These are phyloP conservation scores for Dryobates pubescens DNA, from an alignment of 2,797 vertebrate genomes.

Conservation along the genomic window DNA sequence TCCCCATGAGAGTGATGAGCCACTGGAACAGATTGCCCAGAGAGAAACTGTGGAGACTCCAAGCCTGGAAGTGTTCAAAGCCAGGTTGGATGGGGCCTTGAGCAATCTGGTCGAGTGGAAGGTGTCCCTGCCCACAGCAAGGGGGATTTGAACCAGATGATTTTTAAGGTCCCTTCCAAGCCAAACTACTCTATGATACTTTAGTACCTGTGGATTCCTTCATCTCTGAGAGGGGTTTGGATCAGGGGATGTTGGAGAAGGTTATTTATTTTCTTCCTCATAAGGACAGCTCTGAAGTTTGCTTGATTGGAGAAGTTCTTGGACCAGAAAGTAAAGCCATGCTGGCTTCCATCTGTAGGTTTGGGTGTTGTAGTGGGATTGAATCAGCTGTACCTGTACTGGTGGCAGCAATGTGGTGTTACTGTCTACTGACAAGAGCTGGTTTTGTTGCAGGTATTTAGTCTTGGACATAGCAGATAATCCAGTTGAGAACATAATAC, in stretches of 20 bases:
- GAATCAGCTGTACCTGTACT: background rate
- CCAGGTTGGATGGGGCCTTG: no score
- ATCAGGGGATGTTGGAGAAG: background rate
- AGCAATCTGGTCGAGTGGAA: no score
- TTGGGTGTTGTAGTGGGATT: background rate
- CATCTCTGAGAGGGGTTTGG: background rate
- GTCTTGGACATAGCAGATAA: slow-evolving; percentile 99
- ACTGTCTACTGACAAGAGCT: slow-evolving; percentile 38
- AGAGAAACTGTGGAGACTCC: no score
- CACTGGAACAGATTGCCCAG: no score
- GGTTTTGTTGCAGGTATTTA: slow-evolving; percentile 88
- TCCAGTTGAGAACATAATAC: slow-evolving; percentile 98
- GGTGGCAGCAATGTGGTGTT: background rate
- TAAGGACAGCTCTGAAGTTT: background rate
- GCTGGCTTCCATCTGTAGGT: background rate
- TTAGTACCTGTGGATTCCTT: background rate
- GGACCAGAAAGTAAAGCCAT: background rate
- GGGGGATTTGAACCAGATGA: no score
- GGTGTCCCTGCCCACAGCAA: no score
- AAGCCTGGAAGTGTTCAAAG: no score
- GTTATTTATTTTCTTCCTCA: accelerated
- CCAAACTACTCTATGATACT: no score
- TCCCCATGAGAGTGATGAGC: no score
- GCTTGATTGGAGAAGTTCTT: accelerated
- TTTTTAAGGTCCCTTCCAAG: no score